Base-by-base conservation (phyloP, 2,113 vertebrate species). In the Tachysurus vachellii region DNA sequence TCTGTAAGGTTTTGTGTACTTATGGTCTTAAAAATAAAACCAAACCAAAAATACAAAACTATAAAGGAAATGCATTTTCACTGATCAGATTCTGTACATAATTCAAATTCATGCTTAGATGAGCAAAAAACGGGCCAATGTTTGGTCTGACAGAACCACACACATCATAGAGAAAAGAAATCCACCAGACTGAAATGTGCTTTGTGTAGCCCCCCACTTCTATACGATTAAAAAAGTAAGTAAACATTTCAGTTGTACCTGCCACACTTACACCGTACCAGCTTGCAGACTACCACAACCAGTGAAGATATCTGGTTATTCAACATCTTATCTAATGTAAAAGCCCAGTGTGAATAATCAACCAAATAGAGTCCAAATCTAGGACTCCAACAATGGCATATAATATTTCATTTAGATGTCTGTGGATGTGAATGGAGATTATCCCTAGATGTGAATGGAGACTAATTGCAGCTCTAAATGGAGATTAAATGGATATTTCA, bases 401-500 rank as follows among this genome's bases (percentile, higher is more conserved):
- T 50, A 36, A 12, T 79, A 7, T 56, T n/a, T 64, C 26, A 53
- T 57, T 44, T 17, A 62, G 76, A 44, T 16, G 54, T 68, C 56
- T 54, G 8, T n/a, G 79, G 17, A 50, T 21, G 28, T 80, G 77
- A 54, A 50, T 44, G 70, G 36, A 71, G 36, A 44, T 71, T 76
- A 76, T 44, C 21, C 44, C 23, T 5, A 50, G 71, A 50, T 42
- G 70, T 42, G 36, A 50, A 54, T 53, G 28, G 28, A 57, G 53
- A 57, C 54, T 80, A 59, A 81, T 61, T 81, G 56, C 4, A 3
- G 56, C 0, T 54, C 73, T 86, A 23, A 88, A 84, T 62, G 9
- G 42, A 77, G 71, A 71, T 11, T 85, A 84, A 68, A 57, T 76
- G 53, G 36, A 81, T 21, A 54, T 68, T 62, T 83, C 56, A 87